phyloP scores from a whole-genome alignment of 2,888 invertebrate species.

The Choreutis nemorana region DNA sequence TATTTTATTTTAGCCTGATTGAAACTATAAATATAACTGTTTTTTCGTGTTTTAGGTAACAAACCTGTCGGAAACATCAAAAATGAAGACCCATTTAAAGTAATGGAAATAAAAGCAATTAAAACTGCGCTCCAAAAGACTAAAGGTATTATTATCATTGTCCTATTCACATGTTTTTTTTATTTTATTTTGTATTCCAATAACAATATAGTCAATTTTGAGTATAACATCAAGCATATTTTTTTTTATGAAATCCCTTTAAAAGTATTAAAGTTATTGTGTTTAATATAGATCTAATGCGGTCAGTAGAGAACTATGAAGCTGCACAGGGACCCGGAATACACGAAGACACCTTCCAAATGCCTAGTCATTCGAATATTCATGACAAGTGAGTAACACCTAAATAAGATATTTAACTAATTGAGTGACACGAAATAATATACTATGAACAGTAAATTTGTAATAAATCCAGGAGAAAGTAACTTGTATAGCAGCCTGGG shows the following conservation, averaged over 20 bases:
- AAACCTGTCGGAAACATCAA: constrained; percentile 43
- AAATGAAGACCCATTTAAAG: constrained; percentile 55
- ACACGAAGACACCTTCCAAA: constrained; percentile 43
- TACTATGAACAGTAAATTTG: too few relatives aligned
- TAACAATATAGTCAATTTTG: too few relatives aligned
- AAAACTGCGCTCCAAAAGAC: constrained; percentile 57
- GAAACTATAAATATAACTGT: constrained; percentile 3
- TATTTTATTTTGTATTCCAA: constrained; percentile 3
- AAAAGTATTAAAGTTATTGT: too few relatives aligned
- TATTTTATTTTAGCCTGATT: constrained; percentile 7
- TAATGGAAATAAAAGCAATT: constrained; percentile 59
- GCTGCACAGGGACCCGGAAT: constrained; percentile 31
- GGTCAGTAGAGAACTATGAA: constrained; percentile 55
- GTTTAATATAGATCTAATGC: constrained; percentile 58
- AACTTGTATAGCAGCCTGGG: too few relatives aligned
- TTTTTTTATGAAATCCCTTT: constrained; percentile 3
- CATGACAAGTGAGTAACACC: constrained; percentile 42
- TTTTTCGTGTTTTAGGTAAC: constrained; percentile 26
- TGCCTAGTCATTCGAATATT: constrained; percentile 45
- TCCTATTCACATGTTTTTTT: constrained; percentile 16
- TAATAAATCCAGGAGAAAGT: too few relatives aligned
- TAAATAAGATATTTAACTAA: background rate
- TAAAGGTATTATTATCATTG: constrained; percentile 31
- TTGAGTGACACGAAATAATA: too few relatives aligned
- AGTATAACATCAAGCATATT: background rate